Percentiles rank a stretch among this genome's conserved stretches.
Conservation (phyloP, 2,797 vertebrate genomes). For the Notolepis coatsorum region DNA sequence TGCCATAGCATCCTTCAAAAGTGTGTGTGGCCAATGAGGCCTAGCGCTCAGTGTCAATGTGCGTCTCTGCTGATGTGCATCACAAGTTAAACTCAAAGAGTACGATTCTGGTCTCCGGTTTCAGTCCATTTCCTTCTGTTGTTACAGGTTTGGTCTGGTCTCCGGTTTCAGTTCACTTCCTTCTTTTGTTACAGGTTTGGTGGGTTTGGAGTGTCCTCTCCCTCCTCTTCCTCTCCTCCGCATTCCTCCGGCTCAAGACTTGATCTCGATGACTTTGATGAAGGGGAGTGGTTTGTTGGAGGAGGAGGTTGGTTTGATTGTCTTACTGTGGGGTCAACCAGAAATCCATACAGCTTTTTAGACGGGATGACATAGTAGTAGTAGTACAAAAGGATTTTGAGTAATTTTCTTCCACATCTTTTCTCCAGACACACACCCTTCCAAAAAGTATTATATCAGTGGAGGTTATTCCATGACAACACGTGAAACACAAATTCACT, state of each 20-base stretch:
- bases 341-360: too few relatives aligned
- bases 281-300: constrained; percentile 89
- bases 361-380: too few relatives aligned
- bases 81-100: not conserved
- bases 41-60: not conserved
- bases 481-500: too few relatives aligned
- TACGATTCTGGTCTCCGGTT: constrained; percentile 21
- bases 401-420: too few relatives aligned
- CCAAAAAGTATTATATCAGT: too few relatives aligned
- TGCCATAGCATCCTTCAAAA: constrained; percentile 11
- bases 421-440: too few relatives aligned
- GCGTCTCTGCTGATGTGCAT: not conserved
- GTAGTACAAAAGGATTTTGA: too few relatives aligned
- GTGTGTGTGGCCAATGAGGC: constrained; percentile 13
- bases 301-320: constrained; percentile 77
- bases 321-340: constrained; percentile 74
- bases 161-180: constrained; percentile 37
- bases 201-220: constrained; percentile 3
- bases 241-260: constrained; percentile 66
- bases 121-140: constrained; percentile 27
- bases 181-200: constrained; percentile 3
- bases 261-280: constrained; percentile 95
- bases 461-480: too few relatives aligned
- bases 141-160: constrained; percentile 5
- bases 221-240: not conserved